phyloP scores from a whole-genome alignment of 2,113 vertebrate genomes.

The Corythaixoides concolor region DNA sequence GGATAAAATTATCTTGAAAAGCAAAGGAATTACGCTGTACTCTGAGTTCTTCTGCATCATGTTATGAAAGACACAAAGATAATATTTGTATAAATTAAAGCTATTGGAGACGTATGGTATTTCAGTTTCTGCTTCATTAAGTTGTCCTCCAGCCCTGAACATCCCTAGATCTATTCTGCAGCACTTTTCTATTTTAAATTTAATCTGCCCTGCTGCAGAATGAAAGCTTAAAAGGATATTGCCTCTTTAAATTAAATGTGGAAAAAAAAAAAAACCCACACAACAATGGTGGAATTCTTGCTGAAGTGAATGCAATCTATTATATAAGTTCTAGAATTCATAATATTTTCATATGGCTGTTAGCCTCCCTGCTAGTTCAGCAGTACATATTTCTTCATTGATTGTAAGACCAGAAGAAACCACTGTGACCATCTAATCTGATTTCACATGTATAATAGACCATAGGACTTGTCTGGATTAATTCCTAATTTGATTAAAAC shows the following conservation, averaged over 20 bases:
- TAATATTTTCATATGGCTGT: constrained; percentile 44
- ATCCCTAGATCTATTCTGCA: constrained; percentile 64
- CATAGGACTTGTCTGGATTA: constrained; percentile 16
- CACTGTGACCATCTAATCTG: constrained; percentile 29
- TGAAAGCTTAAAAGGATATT: constrained; percentile 65
- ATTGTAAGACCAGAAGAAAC: constrained; percentile 31
- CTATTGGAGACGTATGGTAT: constrained; percentile 65
- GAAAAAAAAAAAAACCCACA: constrained; percentile 3
- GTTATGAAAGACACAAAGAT: constrained; percentile 67
- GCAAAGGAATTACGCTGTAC: constrained; percentile 30
- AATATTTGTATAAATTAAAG: constrained; percentile 75
- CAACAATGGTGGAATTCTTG: constrained; percentile 52
- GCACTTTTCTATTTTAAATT: constrained; percentile 70
- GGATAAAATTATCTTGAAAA: constrained; percentile 60
- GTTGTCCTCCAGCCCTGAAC: constrained; percentile 66
- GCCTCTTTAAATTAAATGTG: constrained; percentile 70
- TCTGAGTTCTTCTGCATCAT: constrained; percentile 39
- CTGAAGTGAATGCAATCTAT: constrained; percentile 56
- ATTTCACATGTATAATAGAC: constrained; percentile 13
- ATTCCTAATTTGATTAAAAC: constrained; percentile 18
- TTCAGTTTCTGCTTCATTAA: constrained; percentile 73
- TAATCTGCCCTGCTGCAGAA: constrained; percentile 62
- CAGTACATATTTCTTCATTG: background rate
- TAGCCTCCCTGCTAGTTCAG: constrained; percentile 21
- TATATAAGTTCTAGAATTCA: constrained; percentile 53